Conservation (phyloP, 2,797 vertebrate species). For the Gadopsis marmoratus region DNA sequence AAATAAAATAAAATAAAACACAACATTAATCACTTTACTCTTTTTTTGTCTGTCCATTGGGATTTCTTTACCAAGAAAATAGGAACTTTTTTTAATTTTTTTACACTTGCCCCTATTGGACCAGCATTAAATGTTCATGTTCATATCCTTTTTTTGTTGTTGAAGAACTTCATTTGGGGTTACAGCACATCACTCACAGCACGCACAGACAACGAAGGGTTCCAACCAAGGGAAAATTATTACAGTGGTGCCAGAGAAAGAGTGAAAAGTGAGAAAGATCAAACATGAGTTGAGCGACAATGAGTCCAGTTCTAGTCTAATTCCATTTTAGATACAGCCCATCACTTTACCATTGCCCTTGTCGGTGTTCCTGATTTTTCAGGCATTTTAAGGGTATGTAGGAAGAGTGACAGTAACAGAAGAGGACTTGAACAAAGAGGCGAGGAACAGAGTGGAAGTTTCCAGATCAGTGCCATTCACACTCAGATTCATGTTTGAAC, state of each 20-base stretch:
- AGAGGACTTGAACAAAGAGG: conserved; percentile 35
- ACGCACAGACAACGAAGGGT: conserved; percentile 83
- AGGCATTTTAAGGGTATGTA: conserved; percentile 46
- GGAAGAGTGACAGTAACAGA: conserved; percentile 34
- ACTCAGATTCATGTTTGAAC: conserved; percentile 31
- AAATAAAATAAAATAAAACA: conserved; percentile 60
- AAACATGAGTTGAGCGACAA: conserved; percentile 59
- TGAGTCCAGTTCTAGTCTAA: conserved; percentile 53
- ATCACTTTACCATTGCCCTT: conserved; percentile 48
- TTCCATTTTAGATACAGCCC: conserved; percentile 51
- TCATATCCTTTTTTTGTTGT: conserved; percentile 56
- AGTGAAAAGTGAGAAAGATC: conserved; percentile 66
- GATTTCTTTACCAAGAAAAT: conserved; percentile 65
- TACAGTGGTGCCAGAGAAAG: conserved; percentile 78
- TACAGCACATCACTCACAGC: conserved; percentile 87
- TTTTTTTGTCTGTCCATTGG: conserved; percentile 48
- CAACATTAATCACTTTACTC: conserved; percentile 68
- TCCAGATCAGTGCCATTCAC: conserved; percentile 46
- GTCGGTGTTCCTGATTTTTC: conserved; percentile 54
- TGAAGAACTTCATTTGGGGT: conserved; percentile 75
- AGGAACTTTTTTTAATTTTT: conserved; percentile 49
- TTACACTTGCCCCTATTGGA: conserved; percentile 59
- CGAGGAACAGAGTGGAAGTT: conserved; percentile 25
- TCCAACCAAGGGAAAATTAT: conserved; percentile 81
- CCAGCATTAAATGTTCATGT: conserved; percentile 65